Percentiles rank a stretch among this genome's conserved stretches.
phyloP scores from a whole-genome alignment of 1,140 invertebrate species.

The Micrasema minimum region DNA sequence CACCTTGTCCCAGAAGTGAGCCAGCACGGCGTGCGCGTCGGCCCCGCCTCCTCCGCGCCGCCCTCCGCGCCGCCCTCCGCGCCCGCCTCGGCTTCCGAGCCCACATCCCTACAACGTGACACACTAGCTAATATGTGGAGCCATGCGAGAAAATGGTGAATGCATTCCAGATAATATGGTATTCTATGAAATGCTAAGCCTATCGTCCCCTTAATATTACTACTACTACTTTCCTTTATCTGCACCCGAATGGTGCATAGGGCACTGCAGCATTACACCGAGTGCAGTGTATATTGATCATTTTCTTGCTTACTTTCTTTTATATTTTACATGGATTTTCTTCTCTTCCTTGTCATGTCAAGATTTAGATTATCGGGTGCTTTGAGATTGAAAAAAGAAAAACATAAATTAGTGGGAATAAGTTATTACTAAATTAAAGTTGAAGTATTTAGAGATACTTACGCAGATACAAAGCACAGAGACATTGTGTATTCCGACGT shows the following conservation, averaged over 20 bases:
- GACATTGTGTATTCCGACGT: constrained; percentile 60
- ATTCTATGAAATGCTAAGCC: neutral
- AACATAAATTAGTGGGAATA: neutral
- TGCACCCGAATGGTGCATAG: no score
- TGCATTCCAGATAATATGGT: neutral
- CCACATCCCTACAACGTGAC: constrained; percentile 34
- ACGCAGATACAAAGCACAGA: constrained; percentile 65
- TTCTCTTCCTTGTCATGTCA: no score
- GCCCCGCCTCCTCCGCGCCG: constrained; percentile 53
- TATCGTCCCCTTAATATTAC: neutral
- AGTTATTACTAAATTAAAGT: no score
- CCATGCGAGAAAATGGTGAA: neutral
- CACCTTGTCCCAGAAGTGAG: constrained; percentile 81
- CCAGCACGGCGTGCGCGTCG: constrained; percentile 74
- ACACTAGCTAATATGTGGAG: neutral
- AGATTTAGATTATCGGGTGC: no score
- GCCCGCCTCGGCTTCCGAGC: constrained; percentile 8
- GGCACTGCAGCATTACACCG: no score
- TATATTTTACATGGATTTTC: no score
- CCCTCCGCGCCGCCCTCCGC: constrained; percentile 54
- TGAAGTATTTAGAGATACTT: no score
- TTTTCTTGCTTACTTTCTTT: no score
- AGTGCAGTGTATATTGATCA: no score
- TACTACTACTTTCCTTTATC: no score
- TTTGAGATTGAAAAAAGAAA: neutral